These are phyloP conservation scores for Neodon shergylaensis DNA, from an alignment of 2,113 vertebrate genomes.

Conservation along the genomic window DNA sequence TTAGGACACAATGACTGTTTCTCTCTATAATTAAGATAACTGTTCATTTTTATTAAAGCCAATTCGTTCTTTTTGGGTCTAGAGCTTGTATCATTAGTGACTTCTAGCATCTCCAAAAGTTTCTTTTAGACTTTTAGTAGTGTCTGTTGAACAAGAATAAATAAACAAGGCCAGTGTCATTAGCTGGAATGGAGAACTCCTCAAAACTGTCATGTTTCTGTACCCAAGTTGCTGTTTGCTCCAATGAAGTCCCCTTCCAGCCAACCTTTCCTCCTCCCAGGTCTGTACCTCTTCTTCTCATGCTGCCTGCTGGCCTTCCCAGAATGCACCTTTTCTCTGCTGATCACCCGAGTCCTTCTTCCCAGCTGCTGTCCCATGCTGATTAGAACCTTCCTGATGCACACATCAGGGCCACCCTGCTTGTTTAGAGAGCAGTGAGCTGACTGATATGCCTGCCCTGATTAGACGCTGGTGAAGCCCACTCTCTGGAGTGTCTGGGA, in stretches of 20 bases:
- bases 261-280: rapidly evolving
- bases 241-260: rapidly evolving
- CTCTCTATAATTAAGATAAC: background rate
- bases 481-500: background rate
- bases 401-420: rapidly evolving
- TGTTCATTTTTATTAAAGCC: background rate
- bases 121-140: background rate
- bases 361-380: rapidly evolving
- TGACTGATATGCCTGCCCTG: too few species aligned
- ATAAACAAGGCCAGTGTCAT: too few species aligned
- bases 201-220: background rate
- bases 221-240: background rate
- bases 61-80: background rate
- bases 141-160: too few species aligned
- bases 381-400: rapidly evolving
- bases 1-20: background rate
- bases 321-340: too few species aligned
- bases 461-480: background rate
- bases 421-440: background rate
- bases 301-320: rapidly evolving
- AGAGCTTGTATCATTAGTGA: background rate
- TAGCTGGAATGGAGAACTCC: background rate
- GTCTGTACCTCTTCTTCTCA: rapidly evolving
- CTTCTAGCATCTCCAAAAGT: background rate
- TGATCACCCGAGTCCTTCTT: rapidly evolving